phyloP scores from a whole-genome alignment of 1,140 invertebrate species.

The Argopecten irradians region DNA sequence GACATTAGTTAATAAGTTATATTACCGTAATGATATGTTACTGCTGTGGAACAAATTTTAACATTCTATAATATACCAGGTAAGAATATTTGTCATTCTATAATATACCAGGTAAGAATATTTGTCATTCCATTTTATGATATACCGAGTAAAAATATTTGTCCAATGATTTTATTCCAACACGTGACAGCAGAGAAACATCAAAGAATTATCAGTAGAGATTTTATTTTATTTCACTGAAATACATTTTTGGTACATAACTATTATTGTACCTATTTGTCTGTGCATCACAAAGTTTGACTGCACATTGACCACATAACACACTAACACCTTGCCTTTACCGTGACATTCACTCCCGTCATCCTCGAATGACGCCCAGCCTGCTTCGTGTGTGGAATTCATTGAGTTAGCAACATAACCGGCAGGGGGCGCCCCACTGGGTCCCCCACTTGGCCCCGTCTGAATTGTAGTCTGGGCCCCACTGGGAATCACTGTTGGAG shows the following conservation, averaged over 20 bases:
- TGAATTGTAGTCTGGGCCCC: constrained; percentile 35
- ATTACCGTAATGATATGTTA: neutral
- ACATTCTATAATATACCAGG: too few relatives aligned
- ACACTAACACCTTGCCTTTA: constrained; percentile 27
- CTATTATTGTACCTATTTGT: too few relatives aligned
- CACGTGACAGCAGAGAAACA: neutral
- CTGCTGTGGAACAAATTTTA: too few relatives aligned
- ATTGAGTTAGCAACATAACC: constrained; percentile 31
- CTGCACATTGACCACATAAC: neutral
- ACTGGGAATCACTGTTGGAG: constrained; percentile 15
- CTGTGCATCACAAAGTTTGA: too few relatives aligned
- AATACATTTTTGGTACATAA: neutral
- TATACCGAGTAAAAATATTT: neutral
- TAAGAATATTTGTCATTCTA: too few relatives aligned
- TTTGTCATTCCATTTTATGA: neutral
- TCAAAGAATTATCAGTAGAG: too few relatives aligned
- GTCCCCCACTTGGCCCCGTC: constrained; percentile 24
- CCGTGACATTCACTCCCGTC: constrained; percentile 69
- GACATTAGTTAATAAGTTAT: neutral
- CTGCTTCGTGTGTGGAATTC: constrained; percentile 62
- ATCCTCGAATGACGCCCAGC: constrained; percentile 75
- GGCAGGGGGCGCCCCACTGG: neutral
- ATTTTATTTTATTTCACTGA: neutral
- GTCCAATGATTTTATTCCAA: neutral
- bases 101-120: too few relatives aligned